These are phyloP conservation scores for Eristalis tenax DNA, from an alignment of 2,888 invertebrate genomes.

Conservation along the genomic window DNA sequence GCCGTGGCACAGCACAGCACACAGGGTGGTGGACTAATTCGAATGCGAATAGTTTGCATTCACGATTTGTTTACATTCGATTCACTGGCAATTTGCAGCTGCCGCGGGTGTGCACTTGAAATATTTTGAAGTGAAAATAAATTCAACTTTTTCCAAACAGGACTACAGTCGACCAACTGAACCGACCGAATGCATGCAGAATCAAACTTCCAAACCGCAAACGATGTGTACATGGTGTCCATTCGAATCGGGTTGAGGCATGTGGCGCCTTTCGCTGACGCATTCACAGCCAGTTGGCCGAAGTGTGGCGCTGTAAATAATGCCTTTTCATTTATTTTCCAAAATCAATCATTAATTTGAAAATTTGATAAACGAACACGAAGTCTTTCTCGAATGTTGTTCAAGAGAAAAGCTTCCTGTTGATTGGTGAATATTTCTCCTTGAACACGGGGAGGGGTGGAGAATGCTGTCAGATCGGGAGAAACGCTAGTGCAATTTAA, in stretches of 20 bases:
- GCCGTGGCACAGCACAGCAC: too few relatives aligned
- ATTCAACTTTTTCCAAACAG: neutral
- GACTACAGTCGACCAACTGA: neutral
- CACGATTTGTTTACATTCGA: neutral
- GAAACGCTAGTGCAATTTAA: too few relatives aligned
- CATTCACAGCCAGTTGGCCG: neutral
- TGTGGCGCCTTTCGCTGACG: neutral
- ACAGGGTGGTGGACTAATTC: neutral
- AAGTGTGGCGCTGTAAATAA: neutral
- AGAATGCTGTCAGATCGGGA: too few relatives aligned
- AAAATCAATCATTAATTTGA: neutral
- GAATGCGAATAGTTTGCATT: neutral
- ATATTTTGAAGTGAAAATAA: neutral
- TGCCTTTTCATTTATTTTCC: neutral
- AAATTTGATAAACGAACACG: too few relatives aligned
- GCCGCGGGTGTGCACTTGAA: neutral
- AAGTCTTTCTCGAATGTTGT: too few relatives aligned
- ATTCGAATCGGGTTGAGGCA: neutral
- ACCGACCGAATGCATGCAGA: neutral
- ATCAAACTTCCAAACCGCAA: neutral
- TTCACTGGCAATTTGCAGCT: neutral
- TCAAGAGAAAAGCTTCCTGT: too few relatives aligned
- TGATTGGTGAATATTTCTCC: too few relatives aligned
- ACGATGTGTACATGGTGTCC: neutral
- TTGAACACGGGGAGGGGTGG: too few relatives aligned